Evolutionary conservation across 2,113 vertebrate genomes (phyloP), one percentile per base, ranked within the genome.

Genomic region (Chaenocephalus aceratus): DNA sequence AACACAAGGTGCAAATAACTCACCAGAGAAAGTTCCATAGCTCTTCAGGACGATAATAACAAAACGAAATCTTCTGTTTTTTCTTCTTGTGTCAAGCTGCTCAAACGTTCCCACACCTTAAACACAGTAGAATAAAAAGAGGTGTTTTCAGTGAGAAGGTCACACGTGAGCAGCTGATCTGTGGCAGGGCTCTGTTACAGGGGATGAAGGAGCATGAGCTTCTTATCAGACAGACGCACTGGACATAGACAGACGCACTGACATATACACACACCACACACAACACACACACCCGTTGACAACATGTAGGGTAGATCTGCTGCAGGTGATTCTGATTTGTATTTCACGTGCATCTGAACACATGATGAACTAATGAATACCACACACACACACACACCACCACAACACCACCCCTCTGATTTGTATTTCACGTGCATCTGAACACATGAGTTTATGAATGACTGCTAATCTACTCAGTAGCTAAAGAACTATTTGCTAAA

Each of bases 11-110:
- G 9, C 57, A 11, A 6, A 58, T 10, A 48, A 86, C 92, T 89
- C 77, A 95, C 94, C 89, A 94, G 53, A 6, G 89, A 90, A 5
- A 94, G 79, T 18, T 95, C 94, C 94, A 95, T 95, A 26, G n/a
- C 52, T 74, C n/a, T 70, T 8, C 44, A 48, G 36, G 8, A 49
- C 0, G 41, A 34, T 10, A 18, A 30, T 23, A 14, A 45, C 41
- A 8, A 12, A 13, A 16, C 54, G n/a, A n/a, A n/a, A n/a, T n/a
- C 8, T 0, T 26, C 15, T 4, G 59, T 3, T 14, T 58, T 65
- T 2, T 9, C 41, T 36, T 2, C 34, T 26, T 14, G 13, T 12
- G 45, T 66, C 45, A 21, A 70, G 56, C 23, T 5, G n/a, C 23
- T 44, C n/a, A 48, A 61, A 53, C 1, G 14, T 56, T 16, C 49